Evolutionary conservation across 2,888 invertebrate species (phyloP), one percentile per base, ranked within the genome.

Genomic region (Caenorhabditis sulstoni): DNA sequence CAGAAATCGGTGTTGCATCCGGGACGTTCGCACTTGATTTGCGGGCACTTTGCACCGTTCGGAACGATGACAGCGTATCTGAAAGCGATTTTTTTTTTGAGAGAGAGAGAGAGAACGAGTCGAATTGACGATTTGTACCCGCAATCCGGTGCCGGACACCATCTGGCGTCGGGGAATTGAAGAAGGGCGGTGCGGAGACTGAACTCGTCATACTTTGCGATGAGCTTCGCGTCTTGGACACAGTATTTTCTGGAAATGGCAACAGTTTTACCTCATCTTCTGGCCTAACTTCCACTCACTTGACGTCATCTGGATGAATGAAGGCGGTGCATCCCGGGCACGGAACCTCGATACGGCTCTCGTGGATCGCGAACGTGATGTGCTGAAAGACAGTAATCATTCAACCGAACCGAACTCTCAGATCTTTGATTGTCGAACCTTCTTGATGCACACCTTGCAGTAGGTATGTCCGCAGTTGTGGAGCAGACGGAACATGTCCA

Each of bases 11-110:
- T 95, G 90, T 95, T 94, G 91, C 97, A 97, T 44, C 95, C 95
- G 2, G 95, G 95, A 71, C 96, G 93, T 90, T 95, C 94, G 92
- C 97, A 97, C 86, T 94, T 93, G 89, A 97, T 92, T 92, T 95
- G 95, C n/a, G 97, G 97, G 91, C 97, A 97, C 83, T 96, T 95
- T 81, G 97, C 96, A 92, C 97, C 97, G 23, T 96, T 96, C 58
- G 94, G 93, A 64, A 97, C 97, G 90, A 97, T 95, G 84, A 97
- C 96, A 79, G 96, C 97, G 92, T 94, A 97, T 90, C 95, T 95
- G 91, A 91, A 90, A 79, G 4, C 14, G 11, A 41, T 41, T 41
- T 11, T 41, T 3, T 14, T 14, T 8, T 41, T 41, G 14, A 14
- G 3, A 3, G 20, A 20, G 11, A 23, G 9, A 20, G 7, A 11